Evolutionary conservation across 2,888 invertebrate genomes (phyloP), one percentile per base, ranked within the genome.

Genomic region (Dyspetes luteomarginatus): DNA sequence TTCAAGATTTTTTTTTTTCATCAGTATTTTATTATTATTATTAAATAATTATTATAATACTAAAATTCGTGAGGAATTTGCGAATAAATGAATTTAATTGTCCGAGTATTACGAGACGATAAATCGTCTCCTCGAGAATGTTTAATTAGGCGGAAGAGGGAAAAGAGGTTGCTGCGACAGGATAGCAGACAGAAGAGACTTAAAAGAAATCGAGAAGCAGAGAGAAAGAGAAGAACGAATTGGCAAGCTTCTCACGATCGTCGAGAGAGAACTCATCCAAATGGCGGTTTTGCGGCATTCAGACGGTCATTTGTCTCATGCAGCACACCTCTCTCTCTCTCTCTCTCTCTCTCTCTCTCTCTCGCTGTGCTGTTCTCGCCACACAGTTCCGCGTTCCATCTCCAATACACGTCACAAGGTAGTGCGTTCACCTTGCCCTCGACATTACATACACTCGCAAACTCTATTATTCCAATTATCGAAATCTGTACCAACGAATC

Each of bases 321-420:
- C 87, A 90, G 89, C 87, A 83, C 85, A 82, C 85, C 52, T 52
- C 41, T 24, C 64, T 74, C 43, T 64, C 55, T 28, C 55, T 45
- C 45, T 50, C 48, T 52, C 55, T 52, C 52, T 52, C 62, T 64
- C 64, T 73, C 43, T 62, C 41, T 28, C 41, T 30, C 36, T 45
- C 56, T 48, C 50, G 43, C n/a, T n/a, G n/a, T n/a, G n/a, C 58
- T 72, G 55, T 64, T 69, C 74, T 24, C 55, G 68, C 62, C 80
- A 82, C 78, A 81, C 85, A 85, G 89, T 90, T 91, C 90, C 91
- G 90, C 90, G 90, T 91, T 91, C 91, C 90, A 88, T 86, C 86
- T 84, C 86, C 82, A 65, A 74, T 83, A 86, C 83, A 85, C 90
- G 88, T 90, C 90, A 88, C 89, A 87, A 88, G 87, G 85, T 87